Evolutionary conservation across 2,888 invertebrate genomes (phyloP), one percentile per base, ranked within the genome.

Genomic region (Chrysodeixis includens): DNA sequence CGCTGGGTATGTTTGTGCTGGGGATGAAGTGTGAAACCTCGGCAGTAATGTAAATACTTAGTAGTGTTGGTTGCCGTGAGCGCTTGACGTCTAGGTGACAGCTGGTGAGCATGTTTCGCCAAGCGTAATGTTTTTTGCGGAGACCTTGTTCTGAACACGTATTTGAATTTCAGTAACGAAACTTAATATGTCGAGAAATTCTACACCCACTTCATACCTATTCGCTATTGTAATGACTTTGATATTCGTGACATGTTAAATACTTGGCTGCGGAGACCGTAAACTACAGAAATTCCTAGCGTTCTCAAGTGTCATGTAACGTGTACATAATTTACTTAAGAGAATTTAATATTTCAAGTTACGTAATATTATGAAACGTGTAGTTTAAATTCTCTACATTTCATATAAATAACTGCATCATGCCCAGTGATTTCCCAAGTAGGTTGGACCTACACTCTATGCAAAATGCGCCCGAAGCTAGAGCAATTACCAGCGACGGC

Each of bases 81-180:
- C 54, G 67, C 68, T 64, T 69, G 73, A 30, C 65, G 76, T 69
- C 71, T 78, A 81, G 71, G 64, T 76, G 87, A 79, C 93, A 93
- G 93, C 91, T 92, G 93, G 86, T 79, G 82, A 78, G 86, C 91
- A 88, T 90, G 93, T 83, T 89, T 84, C 84, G 76, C 88, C 91
- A 86, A 92, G 90, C 94, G 92, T 94, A 89, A 90, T 85, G 83
- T 91, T 94, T 94, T 94, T 94, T 94, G 89, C 86, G 73, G 67
- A 84, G 76, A 81, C 76, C 76, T 85, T 88, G 89, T 89, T 89
- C 88, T 85, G 88, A 86, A 86, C 80, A 73, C 75, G 84, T 84
- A 88, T 90, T 90, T 90, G 82, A 87, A 90, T 93, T 93, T 93
- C 93, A 93, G 90, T 81, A 83, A 85, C 82, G 91, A 88, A 89